These are phyloP conservation scores for Sinohyriopsis cumingii DNA, from an alignment of 2,888 invertebrate species.

Conservation along the genomic window DNA sequence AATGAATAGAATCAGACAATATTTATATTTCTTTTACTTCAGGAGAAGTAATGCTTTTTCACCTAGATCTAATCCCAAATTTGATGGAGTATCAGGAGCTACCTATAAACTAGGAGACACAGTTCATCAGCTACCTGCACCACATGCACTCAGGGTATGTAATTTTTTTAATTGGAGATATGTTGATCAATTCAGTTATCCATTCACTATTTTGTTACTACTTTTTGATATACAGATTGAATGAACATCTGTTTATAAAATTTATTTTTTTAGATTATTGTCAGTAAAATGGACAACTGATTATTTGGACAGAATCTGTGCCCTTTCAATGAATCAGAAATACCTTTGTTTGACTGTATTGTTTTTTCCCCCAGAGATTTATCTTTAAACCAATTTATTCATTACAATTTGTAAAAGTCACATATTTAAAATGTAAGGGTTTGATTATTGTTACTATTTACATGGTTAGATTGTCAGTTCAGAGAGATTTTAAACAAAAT, in stretches of 20 bases:
- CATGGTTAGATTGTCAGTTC: too few relatives aligned
- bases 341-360: too few relatives aligned
- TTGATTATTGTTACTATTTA: too few relatives aligned
- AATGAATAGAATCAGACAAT: neutral
- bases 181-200: neutral
- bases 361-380: too few relatives aligned
- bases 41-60: constrained; percentile 26
- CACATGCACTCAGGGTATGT: constrained; percentile 59
- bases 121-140: constrained; percentile 59
- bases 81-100: constrained; percentile 59
- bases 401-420: too few relatives aligned
- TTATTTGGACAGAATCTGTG: neutral
- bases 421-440: too few relatives aligned
- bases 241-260: too few relatives aligned
- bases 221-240: too few relatives aligned
- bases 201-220: neutral
- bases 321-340: too few relatives aligned
- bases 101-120: constrained; percentile 56
- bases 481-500: too few relatives aligned
- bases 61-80: constrained; percentile 39
- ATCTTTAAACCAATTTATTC: too few relatives aligned
- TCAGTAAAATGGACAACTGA: neutral
- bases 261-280: neutral
- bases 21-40: neutral
- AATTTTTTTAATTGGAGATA: neutral